A percentile compares a stretch with the other conserved stretches of the same genome.
phyloP scores from a whole-genome alignment of 2,797 vertebrate species.

The Xiphorhynchus erythropygius region DNA sequence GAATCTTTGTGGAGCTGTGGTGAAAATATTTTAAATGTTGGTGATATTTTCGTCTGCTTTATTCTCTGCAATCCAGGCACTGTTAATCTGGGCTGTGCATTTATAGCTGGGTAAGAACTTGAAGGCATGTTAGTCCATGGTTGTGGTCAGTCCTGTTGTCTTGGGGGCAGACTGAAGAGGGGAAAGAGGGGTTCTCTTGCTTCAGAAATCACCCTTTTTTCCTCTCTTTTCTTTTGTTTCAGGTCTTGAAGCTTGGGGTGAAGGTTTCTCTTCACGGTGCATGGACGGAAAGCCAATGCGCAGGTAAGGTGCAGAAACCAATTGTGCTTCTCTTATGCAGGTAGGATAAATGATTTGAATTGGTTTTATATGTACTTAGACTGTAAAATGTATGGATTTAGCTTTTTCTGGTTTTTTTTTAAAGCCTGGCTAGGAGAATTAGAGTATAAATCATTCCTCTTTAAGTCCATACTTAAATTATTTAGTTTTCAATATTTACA shows the following conservation, averaged over 20 bases:
- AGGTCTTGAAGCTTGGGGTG: constrained; percentile 65
- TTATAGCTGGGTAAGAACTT: background rate
- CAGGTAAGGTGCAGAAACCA: constrained; percentile 78
- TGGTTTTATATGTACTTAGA: background rate
- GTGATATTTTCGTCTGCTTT: background rate
- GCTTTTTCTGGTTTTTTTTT: background rate
- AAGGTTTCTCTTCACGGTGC: constrained; percentile 85
- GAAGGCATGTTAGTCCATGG: background rate
- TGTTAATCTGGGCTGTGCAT: background rate
- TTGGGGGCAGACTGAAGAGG: background rate
- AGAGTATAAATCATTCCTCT: background rate
- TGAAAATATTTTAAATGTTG: background rate
- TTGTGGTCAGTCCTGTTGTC: background rate
- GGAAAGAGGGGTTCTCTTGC: constrained; percentile 2
- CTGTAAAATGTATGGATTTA: background rate
- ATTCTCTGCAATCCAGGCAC: background rate
- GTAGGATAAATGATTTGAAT: background rate
- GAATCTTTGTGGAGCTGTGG: background rate
- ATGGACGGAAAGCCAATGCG: constrained; percentile 97
- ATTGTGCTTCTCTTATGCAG: background rate
- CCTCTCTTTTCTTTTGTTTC: background rate
- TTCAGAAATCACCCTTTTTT: background rate
- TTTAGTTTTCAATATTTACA: background rate
- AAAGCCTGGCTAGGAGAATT: background rate
- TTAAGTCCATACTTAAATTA: background rate